Evolutionary conservation across 1,140 invertebrate genomes (phyloP).

Genomic region (Drosophila suzukii): DNA sequence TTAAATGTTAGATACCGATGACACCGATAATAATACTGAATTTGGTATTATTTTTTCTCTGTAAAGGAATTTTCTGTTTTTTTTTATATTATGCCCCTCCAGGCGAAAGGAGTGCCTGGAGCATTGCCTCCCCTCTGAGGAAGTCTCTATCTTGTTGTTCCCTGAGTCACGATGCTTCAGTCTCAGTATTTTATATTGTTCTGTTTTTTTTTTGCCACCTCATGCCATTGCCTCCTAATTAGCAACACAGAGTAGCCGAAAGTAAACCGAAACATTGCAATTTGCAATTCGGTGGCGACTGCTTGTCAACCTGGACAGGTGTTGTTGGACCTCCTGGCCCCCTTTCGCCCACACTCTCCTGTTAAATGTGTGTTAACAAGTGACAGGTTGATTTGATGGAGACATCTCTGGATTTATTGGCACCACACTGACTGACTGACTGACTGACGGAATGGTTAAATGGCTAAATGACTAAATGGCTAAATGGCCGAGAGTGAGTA

Average conservation of each 20-base stretch:
- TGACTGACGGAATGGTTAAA: constrained; percentile 40
- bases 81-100: background rate
- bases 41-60: background rate
- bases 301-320: constrained; percentile 56
- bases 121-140: background rate
- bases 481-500: background rate
- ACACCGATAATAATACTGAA: background rate
- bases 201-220: constrained; percentile 8
- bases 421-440: constrained; percentile 21
- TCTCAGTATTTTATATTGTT: constrained; percentile 8
- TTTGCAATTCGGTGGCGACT: constrained; percentile 48
- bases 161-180: constrained; percentile 32
- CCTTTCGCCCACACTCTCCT: background rate
- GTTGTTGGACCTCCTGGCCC: constrained; percentile 24
- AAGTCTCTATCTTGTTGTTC: background rate
- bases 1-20: too few species aligned
- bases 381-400: constrained; percentile 65
- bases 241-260: constrained; percentile 30
- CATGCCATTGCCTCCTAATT: constrained; percentile 55
- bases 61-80: constrained; percentile 10
- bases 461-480: too few species aligned
- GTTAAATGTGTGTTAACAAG: constrained; percentile 71
- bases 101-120: constrained; percentile 12
- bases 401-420: constrained; percentile 67
- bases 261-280: constrained; percentile 39